Evolutionary conservation across 2,113 vertebrate genomes (phyloP).

Genomic region (Strix aluco): DNA sequence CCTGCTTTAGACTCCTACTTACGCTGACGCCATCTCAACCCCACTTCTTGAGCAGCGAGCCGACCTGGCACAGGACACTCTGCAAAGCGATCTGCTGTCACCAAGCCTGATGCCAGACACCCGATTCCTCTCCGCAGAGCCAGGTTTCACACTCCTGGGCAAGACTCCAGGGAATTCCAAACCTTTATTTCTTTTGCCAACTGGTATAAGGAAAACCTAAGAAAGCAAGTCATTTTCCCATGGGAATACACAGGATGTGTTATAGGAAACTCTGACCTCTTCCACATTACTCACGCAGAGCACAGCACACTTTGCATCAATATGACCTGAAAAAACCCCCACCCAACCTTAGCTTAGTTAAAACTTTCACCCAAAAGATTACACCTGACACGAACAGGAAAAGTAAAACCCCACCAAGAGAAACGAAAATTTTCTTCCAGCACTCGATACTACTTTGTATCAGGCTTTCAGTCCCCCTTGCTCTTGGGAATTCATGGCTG

Average conservation of each 20-base stretch:
- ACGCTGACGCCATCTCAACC: background rate
- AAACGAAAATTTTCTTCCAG: background rate
- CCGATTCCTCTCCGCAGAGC: fast-evolving
- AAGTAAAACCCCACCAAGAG: background rate
- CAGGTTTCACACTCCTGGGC: fast-evolving
- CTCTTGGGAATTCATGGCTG: background rate
- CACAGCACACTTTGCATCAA: background rate
- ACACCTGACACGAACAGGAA: background rate
- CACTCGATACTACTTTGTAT: background rate
- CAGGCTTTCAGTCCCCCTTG: background rate
- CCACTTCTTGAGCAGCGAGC: background rate
- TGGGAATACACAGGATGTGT: background rate
- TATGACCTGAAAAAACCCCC: background rate
- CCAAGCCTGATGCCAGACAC: background rate
- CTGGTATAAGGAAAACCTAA: background rate
- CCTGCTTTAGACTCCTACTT: background rate
- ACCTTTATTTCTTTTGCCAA: background rate
- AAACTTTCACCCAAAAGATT: background rate
- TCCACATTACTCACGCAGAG: background rate
- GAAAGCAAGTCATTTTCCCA: background rate
- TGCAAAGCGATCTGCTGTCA: background rate
- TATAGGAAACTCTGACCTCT: background rate
- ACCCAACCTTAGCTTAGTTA: background rate
- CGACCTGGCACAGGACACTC: background rate
- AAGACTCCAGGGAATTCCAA: background rate